Evolutionary conservation across 53 echinoderm and acorn worm species (phyloP), one percentile per base, ranked within the genome.

Genomic region (Echinometra lucunter): DNA sequence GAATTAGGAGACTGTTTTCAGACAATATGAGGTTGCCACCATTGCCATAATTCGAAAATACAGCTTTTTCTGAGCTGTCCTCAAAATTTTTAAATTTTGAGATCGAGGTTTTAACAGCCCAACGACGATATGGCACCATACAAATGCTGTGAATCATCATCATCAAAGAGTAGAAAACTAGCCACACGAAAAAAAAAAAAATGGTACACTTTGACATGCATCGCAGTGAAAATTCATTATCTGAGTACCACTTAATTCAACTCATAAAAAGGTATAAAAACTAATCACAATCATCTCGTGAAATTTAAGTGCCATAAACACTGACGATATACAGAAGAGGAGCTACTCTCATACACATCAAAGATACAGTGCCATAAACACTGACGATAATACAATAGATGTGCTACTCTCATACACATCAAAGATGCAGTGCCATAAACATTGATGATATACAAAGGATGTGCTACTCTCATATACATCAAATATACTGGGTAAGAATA

Each of bases 261-360:
- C 32, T 72, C 72, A 72, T 72, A 72, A 72, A 72, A 72, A 53
- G n/a, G n/a, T n/a, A n/a, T n/a, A n/a, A n/a, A n/a, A n/a, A n/a
- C n/a, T 13, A 10, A 32, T 34, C 3, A 34, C 15, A 72, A 10
- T 72, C 72, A 35, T 72, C 72, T 72, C 35, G 2, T 72, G 35
- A 72, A 72, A 72, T 35, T 30, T 13, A 72, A 72, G 72, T 35
- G 72, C 28, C 72, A 72, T 72, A 72, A 72, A 35, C 35, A 32
- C 72, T 12, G 32, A 15, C 11, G 13, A 72, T 32, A 72, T 72
- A 72, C 15, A 72, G 35, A 34, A 35, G 15, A 35, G 13, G 3
- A 13, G 34, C 12, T 72, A 35, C 63, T 63, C 35, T 10, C 72
- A 0, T 28, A 32, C 13, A 35, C 72, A 72, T 28, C 28, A 1